These are phyloP conservation scores for Psilopsiagon aurifrons DNA, from an alignment of 2,113 vertebrate species.

Conservation along the genomic window DNA sequence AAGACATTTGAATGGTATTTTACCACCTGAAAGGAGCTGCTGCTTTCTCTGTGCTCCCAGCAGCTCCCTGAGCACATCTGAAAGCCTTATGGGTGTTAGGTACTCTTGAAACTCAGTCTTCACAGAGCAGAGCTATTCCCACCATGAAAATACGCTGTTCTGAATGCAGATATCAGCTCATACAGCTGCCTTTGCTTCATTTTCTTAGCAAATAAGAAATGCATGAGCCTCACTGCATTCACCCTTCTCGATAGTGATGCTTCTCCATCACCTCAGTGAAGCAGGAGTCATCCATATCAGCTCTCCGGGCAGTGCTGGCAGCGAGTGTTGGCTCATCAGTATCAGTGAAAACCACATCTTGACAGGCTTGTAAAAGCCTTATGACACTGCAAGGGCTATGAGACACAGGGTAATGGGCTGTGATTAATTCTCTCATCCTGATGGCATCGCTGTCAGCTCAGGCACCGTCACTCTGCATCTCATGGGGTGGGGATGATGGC, in stretches of 20 bases:
- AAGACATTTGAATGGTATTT: background rate
- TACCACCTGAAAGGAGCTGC: background rate
- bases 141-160: background rate
- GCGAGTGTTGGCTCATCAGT: background rate
- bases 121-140: background rate
- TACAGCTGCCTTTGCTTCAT: background rate
- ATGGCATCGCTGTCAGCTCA: background rate
- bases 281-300: background rate
- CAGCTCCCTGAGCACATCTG: background rate
- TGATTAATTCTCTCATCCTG: background rate
- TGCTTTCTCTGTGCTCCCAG: background rate
- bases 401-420: background rate
- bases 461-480: background rate
- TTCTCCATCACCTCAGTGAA: background rate
- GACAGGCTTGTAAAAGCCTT: background rate
- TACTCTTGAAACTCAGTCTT: background rate
- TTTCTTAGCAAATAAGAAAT: background rate
- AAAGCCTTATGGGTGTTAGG: background rate
- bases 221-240: fast-evolving
- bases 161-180: background rate
- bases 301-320: background rate
- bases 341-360: background rate
- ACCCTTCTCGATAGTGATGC: fast-evolving
- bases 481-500: background rate
- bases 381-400: background rate